phyloP scores from a whole-genome alignment of 2,797 vertebrate genomes.

The Phoebastria nigripes region DNA sequence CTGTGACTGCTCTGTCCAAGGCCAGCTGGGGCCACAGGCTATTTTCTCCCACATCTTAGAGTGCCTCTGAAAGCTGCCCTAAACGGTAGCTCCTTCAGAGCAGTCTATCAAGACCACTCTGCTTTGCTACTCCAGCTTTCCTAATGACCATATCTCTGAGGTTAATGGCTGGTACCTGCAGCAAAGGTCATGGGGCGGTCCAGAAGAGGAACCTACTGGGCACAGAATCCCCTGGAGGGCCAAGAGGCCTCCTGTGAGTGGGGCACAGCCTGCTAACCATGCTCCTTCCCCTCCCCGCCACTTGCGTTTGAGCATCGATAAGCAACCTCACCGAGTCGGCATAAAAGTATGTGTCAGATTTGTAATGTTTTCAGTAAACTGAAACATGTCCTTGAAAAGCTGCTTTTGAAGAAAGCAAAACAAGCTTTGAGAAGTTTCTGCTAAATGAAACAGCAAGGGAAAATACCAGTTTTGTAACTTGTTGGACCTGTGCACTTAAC shows the following conservation, averaged over 20 bases:
- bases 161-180: not conserved
- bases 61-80: not conserved
- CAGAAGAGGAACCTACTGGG: accelerated
- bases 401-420: not conserved
- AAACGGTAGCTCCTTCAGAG: not conserved
- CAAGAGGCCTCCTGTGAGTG: not conserved
- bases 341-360: not conserved
- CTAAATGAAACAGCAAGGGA: not conserved
- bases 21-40: not conserved
- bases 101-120: not conserved
- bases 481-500: not conserved
- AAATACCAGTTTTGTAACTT: not conserved
- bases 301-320: accelerated
- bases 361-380: not conserved
- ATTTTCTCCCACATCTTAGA: not conserved
- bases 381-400: not conserved
- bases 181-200: not conserved
- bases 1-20: not conserved
- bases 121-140: not conserved
- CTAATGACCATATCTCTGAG: not conserved
- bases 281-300: accelerated
- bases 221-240: not conserved
- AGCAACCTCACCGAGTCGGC: accelerated
- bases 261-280: not conserved
- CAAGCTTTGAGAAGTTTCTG: not conserved